Conservation (phyloP, 2,113 vertebrate species). For the Saccopteryx leptura region DNA sequence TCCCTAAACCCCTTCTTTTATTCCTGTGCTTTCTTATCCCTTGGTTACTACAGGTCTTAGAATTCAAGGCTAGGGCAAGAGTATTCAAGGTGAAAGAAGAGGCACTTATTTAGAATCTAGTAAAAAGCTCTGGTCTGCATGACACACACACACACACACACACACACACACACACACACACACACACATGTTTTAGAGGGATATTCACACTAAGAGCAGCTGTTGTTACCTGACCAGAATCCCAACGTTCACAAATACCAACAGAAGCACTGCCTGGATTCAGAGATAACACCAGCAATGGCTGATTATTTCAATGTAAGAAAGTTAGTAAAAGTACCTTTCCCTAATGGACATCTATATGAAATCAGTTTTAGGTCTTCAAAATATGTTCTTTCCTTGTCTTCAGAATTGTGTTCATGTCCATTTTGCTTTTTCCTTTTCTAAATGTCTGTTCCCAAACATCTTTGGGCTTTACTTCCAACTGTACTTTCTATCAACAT, state of each 20-base stretch:
- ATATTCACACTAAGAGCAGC: neutral
- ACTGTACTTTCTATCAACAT: neutral
- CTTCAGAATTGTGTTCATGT: neutral
- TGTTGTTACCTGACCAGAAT: neutral
- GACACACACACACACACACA: accelerated
- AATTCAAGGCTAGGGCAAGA: neutral
- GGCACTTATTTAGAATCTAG: neutral
- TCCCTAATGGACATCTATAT: neutral
- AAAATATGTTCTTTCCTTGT: neutral
- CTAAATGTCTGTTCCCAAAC: neutral
- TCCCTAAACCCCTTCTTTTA: neutral
- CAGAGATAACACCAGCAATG: neutral
- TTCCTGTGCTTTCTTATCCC: neutral
- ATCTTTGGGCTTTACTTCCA: neutral
- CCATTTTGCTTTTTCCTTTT: neutral
- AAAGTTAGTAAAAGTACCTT: neutral
- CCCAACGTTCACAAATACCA: neutral
- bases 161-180: accelerated
- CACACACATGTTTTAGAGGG: neutral
- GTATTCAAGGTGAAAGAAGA: neutral
- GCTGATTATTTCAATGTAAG: neutral
- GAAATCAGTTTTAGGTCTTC: neutral
- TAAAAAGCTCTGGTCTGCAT: neutral
- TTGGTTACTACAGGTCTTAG: constrained; percentile 26
- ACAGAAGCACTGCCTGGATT: neutral